Base-by-base conservation (phyloP, 2,888 invertebrate species). In the Argyresthia albistria region DNA sequence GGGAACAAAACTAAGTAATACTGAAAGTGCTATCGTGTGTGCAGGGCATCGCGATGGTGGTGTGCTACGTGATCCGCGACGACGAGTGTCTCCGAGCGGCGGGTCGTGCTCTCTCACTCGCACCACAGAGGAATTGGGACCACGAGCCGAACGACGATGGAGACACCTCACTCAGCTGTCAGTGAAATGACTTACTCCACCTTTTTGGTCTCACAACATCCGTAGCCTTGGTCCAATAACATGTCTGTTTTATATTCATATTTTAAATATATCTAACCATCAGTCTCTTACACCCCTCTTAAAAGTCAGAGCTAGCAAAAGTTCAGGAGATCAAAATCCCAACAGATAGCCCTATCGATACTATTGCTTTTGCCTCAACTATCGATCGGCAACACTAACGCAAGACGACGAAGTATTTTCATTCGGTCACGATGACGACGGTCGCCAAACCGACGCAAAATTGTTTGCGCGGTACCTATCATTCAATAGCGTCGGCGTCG, bases 131-230 rank as follows among this genome's bases (percentile, higher is more conserved):
- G 1, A 83, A 88, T 48, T 88, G 89, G 70, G 86, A 86, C 57
- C 88, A 88, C 53, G 82, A 89, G 10, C 39, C 3, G 25, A 25
- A 25, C 42, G 36, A 7, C 9, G 88, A 87, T 1, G 88, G 87
- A 10, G 89, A 89, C 59, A 90, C 89, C 43, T 90, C 90, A n/a
- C 80, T 91, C 16, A 91, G 89, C 66, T 84, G 91, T 91, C 65
- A 89, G 90, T 89, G 3, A 3, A 39, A 2, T 4, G 8, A 3
- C 1, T 39, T 8, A 39, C 39, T 39, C 9, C 8, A 11, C n/a
- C 39, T 11, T n/a, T n/a, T 3, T n/a, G 39, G 9, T n/a, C n/a
- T n/a, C 8, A 39, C 3, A 11, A 8, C 4, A 11, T 9, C n/a
- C 3, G 39, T 9, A n/a, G n/a, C 8, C 39, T n/a, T 1, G 39